Conservation (phyloP, 2,888 invertebrate genomes). For the Drosophila anomelani region DNA sequence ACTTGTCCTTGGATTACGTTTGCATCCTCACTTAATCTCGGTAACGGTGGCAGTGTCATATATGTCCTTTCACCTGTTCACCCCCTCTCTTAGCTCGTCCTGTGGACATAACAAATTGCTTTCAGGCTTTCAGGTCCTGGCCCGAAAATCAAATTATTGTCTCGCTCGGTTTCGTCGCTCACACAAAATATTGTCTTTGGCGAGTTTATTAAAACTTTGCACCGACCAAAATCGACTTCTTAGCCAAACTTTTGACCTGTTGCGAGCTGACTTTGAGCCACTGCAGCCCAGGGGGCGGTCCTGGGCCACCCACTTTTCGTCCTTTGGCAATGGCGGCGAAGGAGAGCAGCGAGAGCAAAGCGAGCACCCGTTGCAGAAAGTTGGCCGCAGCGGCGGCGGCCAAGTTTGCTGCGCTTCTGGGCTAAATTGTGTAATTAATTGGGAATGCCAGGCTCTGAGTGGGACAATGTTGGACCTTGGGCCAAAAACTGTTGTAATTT, state of each 20-base stretch:
- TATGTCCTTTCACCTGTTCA: conserved; percentile 13
- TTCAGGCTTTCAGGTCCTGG: conserved; percentile 43
- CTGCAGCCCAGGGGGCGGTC: conserved; percentile 3
- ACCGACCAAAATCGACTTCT: conserved; percentile 46
- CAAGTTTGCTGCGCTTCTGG: conserved; percentile 56
- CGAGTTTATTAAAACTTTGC: conserved; percentile 72
- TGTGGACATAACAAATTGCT: conserved; percentile 64
- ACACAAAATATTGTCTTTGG: conserved; percentile 67
- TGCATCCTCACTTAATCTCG: conserved; percentile 72
- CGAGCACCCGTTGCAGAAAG: conserved; percentile 22
- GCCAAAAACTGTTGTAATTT: conserved; percentile 21
- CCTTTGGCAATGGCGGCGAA: conserved; percentile 6
- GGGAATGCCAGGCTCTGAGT: conserved; percentile 40
- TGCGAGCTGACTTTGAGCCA: conserved; percentile 46
- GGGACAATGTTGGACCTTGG: conserved; percentile 23
- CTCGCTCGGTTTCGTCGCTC: conserved; percentile 18
- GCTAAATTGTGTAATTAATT: conserved; percentile 72
- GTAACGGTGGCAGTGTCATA: conserved; percentile 11
- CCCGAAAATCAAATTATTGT: conserved; percentile 72
- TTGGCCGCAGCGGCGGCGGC: conserved; percentile 27
- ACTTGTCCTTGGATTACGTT: conserved; percentile 76
- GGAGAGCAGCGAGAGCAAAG: not conserved
- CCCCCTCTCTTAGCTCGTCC: not conserved
- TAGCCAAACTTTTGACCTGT: conserved; percentile 69
- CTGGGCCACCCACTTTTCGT: not conserved